These are phyloP conservation scores for Acyrthosiphon pisum DNA, from an alignment of 1,140 invertebrate genomes.

Conservation along the genomic window DNA sequence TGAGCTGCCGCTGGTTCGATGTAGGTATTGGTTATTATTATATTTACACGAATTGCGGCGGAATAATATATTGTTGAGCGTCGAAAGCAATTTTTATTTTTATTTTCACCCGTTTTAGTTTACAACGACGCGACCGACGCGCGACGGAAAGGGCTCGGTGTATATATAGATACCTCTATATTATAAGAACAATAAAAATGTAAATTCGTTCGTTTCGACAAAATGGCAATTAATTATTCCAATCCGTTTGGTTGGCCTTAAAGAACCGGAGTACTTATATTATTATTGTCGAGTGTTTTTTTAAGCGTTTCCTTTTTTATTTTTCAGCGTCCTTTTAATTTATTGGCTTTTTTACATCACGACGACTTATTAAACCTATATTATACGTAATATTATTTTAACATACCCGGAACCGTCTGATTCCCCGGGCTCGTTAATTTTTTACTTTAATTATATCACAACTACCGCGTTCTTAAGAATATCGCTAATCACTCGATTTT, in stretches of 20 bases:
- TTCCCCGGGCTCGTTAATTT: not conserved
- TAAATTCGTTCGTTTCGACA: constrained; percentile 1
- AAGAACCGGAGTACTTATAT: not conserved
- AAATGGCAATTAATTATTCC: constrained; percentile 38
- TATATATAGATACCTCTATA: too few relatives aligned
- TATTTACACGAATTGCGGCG: not conserved
- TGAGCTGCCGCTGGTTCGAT: too few relatives aligned
- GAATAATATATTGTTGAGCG: not conserved
- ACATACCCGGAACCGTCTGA: not conserved
- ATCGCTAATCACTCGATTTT: not conserved
- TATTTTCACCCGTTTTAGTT: not conserved
- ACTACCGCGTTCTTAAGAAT: not conserved
- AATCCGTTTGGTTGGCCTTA: not conserved
- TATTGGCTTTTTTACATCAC: not conserved
- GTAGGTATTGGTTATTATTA: too few relatives aligned
- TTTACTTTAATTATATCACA: not conserved
- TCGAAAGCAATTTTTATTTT: not conserved
- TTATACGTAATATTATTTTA: not conserved
- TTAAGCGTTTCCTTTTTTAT: not conserved
- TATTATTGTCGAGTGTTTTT: constrained; percentile 1
- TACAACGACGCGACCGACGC: not conserved
- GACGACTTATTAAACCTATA: not conserved
- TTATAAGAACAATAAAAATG: not conserved
- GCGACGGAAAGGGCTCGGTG: not conserved
- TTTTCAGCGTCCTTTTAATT: constrained; percentile 1